These are phyloP conservation scores for Norana najaformis DNA, from an alignment of 2,888 invertebrate species.

Conservation along the genomic window DNA sequence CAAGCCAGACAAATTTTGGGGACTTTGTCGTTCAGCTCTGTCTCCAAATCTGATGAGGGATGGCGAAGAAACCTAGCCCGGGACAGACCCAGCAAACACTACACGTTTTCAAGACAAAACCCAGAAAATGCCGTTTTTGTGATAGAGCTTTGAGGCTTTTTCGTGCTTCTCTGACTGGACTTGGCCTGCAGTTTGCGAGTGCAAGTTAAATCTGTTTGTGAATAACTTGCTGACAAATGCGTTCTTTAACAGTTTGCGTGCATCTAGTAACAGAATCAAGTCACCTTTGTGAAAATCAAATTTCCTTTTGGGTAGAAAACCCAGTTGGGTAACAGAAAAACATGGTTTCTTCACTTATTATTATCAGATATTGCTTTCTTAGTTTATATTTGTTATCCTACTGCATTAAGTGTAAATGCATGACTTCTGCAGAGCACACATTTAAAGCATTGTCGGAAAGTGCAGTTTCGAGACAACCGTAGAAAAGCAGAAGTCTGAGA, in stretches of 20 bases:
- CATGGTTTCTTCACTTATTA: neutral
- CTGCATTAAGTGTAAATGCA: neutral
- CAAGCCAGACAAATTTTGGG: constrained; percentile 74
- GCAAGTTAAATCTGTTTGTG: neutral
- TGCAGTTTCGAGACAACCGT: neutral
- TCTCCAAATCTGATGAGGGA: constrained; percentile 49
- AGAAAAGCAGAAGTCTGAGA: neutral
- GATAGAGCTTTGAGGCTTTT: neutral
- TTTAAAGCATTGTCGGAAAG: neutral
- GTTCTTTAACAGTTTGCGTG: neutral
- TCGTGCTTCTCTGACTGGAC: neutral
- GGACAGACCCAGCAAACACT: neutral
- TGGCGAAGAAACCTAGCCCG: constrained; percentile 32
- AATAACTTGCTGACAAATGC: neutral
- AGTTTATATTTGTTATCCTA: neutral
- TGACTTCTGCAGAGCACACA: neutral
- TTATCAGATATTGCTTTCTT: too few species aligned
- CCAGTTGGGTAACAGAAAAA: neutral
- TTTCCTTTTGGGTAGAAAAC: neutral
- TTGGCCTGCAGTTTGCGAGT: neutral
- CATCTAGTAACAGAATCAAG: neutral
- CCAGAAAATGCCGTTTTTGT: neutral
- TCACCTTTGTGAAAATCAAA: neutral
- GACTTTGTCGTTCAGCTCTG: constrained; percentile 68
- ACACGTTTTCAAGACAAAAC: constrained; percentile 3